A percentile compares a stretch with the other conserved stretches of the same genome.
Evolutionary conservation across 2,888 invertebrate species (phyloP).

Genomic region (Yponomeuta sedellus): DNA sequence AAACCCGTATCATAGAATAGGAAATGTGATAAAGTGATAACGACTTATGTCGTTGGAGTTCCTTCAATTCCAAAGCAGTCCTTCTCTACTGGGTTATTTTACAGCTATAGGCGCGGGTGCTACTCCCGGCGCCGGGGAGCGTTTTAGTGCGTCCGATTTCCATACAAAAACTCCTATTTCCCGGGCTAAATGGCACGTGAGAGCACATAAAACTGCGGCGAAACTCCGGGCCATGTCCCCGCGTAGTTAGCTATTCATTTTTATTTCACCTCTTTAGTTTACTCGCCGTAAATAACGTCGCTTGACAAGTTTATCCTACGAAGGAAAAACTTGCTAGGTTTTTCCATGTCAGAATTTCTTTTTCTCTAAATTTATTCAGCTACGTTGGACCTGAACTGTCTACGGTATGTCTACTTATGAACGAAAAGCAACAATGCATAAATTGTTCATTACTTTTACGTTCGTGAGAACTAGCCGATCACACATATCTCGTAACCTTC

Average conservation of each 20-base stretch:
- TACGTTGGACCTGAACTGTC: constrained; percentile 55
- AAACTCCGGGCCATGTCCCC: constrained; percentile 52
- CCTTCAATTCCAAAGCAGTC: too few relatives aligned
- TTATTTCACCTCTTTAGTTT: constrained; percentile 44
- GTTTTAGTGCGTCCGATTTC: constrained; percentile 71
- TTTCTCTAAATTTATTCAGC: constrained; percentile 33
- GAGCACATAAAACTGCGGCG: constrained; percentile 70
- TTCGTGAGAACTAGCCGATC: background rate
- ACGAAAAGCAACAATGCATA: background rate
- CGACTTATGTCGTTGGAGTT: too few relatives aligned
- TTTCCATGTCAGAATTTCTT: background rate
- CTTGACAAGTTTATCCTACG: background rate
- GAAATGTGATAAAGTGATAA: too few relatives aligned
- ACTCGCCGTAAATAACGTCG: constrained; percentile 20
- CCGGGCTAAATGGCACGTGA: constrained; percentile 73
- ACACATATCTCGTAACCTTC: constrained; percentile 7
- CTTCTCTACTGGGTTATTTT: too few relatives aligned
- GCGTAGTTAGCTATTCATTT: constrained; percentile 24
- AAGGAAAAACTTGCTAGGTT: background rate
- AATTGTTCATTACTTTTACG: background rate
- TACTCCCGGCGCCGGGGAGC: constrained; percentile 38
- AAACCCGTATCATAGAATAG: too few relatives aligned
- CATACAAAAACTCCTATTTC: constrained; percentile 76
- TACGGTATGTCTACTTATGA: background rate
- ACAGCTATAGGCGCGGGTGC: constrained; percentile 20